These are phyloP conservation scores for Drosophila pruinosa DNA, from an alignment of 1,140 invertebrate species.

Conservation along the genomic window DNA sequence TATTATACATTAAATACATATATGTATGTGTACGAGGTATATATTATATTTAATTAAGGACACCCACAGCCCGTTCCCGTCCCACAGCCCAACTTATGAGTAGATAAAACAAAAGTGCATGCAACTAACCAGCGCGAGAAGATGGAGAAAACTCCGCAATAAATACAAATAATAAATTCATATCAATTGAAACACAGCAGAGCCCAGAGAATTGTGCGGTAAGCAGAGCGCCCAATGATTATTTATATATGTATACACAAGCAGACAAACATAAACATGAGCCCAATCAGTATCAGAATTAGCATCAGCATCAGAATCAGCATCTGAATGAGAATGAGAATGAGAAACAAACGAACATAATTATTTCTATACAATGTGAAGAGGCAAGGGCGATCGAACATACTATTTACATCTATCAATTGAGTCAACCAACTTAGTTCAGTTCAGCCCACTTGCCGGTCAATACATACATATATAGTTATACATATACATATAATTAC, in stretches of 20 bases:
- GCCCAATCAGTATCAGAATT: conserved; percentile 11
- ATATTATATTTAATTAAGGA: background rate
- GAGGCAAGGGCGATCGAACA: conserved; percentile 1
- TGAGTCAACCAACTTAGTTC: conserved; percentile 39
- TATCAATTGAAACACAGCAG: conserved; percentile 40
- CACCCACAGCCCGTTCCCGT: background rate
- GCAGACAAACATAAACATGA: background rate
- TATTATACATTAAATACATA: too few relatives aligned
- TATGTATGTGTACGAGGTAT: background rate
- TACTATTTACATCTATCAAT: conserved; percentile 66
- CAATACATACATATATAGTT: background rate
- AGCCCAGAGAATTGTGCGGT: background rate
- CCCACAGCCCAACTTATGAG: background rate
- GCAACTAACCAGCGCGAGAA: background rate
- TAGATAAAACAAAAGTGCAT: conserved; percentile 2
- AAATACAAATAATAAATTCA: conserved; percentile 31
- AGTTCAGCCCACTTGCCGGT: conserved; percentile 13
- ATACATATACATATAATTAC: background rate
- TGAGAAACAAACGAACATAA: conserved; percentile 45
- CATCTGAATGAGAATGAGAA: conserved; percentile 13
- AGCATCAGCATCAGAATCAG: conserved; percentile 2
- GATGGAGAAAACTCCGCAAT: background rate
- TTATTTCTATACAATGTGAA: conserved; percentile 34
- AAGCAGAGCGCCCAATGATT: conserved; percentile 56
- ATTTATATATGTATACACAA: conserved; percentile 63